Base-by-base conservation (phyloP, 1,140 invertebrate species). In the Drosophila nebulosa region DNA sequence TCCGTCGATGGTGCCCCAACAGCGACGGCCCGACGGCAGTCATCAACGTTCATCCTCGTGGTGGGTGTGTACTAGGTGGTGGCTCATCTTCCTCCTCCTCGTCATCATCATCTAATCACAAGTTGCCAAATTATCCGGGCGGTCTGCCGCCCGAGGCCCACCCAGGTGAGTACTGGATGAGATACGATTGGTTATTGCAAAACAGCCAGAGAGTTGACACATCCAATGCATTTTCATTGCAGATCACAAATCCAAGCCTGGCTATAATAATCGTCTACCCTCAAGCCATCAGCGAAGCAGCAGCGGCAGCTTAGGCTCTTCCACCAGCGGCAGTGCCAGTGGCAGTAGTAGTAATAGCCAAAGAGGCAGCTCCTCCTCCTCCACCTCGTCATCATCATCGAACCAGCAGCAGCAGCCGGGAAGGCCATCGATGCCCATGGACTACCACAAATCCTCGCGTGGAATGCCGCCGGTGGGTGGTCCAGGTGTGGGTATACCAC, bases 191-290 rank as follows among this genome's bases (percentile, higher is more conserved):
- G n/a, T 46, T 32, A 9, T 30, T 61, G 1, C 1, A 35, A 9
- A 63, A 14, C 26, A 4, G 24, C 1, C 9, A n/a, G 27, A 27
- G n/a, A 7, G 6, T 24, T 24, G 0, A 12, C 7, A 0, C 10
- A 2, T 3, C 2, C n/a, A n/a, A n/a, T n/a, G n/a, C n/a, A n/a
- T 52, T 21, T 42, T 3, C 16, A 1, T 67, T 64, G 3, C 64
- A 91, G 90, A 91, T 69, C 90, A 91, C 70, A 91, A 91, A 56
- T 79, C 81, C 4, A 88, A 88, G 56, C 61, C 79, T n/a, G 72
- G 84, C 58, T 89, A 83, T 18, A 78, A 52, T 21, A 86, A 77
- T 76, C 83, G 83, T 14, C 53, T 78, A n/a, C 68, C 88, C 7
- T 77, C 79, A 51, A 63, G 74, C 55, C 88, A 85, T 66, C 83